Evolutionary conservation across 2,888 invertebrate genomes (phyloP).

Genomic region (Ochropacha duplaris): DNA sequence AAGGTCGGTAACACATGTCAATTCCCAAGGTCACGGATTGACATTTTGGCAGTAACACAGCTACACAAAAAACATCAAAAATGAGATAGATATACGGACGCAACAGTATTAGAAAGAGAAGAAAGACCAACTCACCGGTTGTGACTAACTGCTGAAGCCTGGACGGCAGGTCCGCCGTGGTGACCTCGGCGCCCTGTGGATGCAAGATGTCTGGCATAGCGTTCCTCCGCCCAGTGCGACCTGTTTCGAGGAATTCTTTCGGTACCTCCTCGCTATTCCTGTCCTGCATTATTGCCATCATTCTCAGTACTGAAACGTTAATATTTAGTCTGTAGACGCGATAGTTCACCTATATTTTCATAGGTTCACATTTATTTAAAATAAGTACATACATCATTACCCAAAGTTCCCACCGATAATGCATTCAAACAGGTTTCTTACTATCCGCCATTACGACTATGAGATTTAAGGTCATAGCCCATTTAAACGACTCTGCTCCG

Average conservation of each 20-base stretch:
- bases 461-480: too few species aligned
- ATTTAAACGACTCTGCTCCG: too few species aligned
- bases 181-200: conserved; percentile 87
- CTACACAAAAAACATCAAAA: too few species aligned
- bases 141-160: conserved; percentile 88
- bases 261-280: conserved; percentile 82
- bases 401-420: neutral
- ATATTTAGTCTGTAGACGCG: too few species aligned
- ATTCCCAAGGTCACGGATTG: too few species aligned
- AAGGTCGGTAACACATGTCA: too few species aligned
- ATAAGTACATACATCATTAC: neutral
- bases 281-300: conserved; percentile 85
- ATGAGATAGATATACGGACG: too few species aligned
- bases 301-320: conserved; percentile 77
- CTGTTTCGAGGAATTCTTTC: conserved; percentile 92
- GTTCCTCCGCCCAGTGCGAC: conserved; percentile 93
- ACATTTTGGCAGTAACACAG: too few species aligned
- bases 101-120: too few species aligned
- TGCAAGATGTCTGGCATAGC: conserved; percentile 93
- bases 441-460: neutral
- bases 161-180: conserved; percentile 90
- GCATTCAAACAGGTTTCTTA: neutral
- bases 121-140: conserved; percentile 60
- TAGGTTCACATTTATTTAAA: too few species aligned
- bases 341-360: too few species aligned